Evolutionary conservation across 2,113 vertebrate species (phyloP).

Genomic region (Orientallactaga bullata): DNA sequence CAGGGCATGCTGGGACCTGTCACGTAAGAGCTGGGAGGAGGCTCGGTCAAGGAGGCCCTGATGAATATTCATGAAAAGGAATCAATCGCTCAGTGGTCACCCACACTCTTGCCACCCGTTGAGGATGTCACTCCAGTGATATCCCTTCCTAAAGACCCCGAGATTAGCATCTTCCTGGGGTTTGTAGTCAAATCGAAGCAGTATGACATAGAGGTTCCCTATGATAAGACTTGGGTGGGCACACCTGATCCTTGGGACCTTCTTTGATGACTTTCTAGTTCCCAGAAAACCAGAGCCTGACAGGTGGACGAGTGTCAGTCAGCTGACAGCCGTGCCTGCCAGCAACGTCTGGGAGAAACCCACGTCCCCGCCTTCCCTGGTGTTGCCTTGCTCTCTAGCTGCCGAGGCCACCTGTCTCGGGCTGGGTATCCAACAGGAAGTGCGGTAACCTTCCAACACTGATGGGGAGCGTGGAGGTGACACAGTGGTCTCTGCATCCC

Average conservation of each 20-base stretch:
- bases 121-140: too few species aligned
- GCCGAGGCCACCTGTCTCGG: not conserved
- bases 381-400: fast-evolving
- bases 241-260: not conserved
- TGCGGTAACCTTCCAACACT: not conserved
- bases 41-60: too few species aligned
- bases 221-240: fast-evolving
- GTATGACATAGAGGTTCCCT: not conserved
- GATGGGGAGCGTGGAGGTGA: not conserved
- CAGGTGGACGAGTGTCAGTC: constrained; percentile 8
- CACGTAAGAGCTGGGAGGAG: too few species aligned
- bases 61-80: too few species aligned
- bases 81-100: too few species aligned
- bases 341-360: not conserved
- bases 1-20: too few species aligned
- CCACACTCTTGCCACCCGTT: too few species aligned
- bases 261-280: not conserved
- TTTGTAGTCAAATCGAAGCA: not conserved
- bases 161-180: not conserved
- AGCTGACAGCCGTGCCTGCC: not conserved
- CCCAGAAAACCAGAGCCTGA: not conserved
- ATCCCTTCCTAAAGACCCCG: not conserved
- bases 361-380: fast-evolving
- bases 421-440: constrained; percentile 65
- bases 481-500: constrained; percentile 70